phyloP scores from a whole-genome alignment of 2,113 vertebrate species.

The Lamprologus lemairii region DNA sequence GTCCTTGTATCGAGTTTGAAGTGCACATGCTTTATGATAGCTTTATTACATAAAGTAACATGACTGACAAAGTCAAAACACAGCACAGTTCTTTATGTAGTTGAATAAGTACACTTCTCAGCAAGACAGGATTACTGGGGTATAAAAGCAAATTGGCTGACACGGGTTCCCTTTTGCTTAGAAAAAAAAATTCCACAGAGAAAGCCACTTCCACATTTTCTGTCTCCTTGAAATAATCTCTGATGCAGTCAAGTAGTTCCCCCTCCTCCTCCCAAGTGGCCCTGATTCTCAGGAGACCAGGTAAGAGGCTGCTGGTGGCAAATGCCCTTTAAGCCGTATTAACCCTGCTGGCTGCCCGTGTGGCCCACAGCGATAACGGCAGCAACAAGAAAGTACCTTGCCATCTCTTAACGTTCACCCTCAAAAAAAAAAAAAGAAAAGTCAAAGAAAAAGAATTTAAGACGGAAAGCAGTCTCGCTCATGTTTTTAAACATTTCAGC shows the following conservation, averaged over 20 bases:
- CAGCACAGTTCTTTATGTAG: not conserved
- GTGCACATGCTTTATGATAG: not conserved
- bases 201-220: not conserved
- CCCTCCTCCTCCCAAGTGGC: not conserved
- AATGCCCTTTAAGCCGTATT: slow-evolving; percentile 56
- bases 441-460: not conserved
- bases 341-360: slow-evolving; percentile 14
- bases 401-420: not conserved
- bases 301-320: slow-evolving; percentile 43
- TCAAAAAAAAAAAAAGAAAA: not conserved
- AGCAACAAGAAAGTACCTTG: slow-evolving; percentile 12
- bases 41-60: not conserved
- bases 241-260: not conserved
- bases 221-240: slow-evolving; percentile 25
- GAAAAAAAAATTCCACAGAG: not conserved
- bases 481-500: slow-evolving; percentile 12
- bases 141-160: slow-evolving; percentile 40
- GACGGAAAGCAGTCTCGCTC: not conserved
- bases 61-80: not conserved
- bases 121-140: slow-evolving; percentile 23
- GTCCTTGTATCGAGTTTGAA: not conserved
- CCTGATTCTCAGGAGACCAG: slow-evolving; percentile 31
- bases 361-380: slow-evolving; percentile 50
- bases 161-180: slow-evolving; percentile 3
- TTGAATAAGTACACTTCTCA: not conserved